phyloP scores from a whole-genome alignment of 2,113 vertebrate species.

The Percina caprodes region DNA sequence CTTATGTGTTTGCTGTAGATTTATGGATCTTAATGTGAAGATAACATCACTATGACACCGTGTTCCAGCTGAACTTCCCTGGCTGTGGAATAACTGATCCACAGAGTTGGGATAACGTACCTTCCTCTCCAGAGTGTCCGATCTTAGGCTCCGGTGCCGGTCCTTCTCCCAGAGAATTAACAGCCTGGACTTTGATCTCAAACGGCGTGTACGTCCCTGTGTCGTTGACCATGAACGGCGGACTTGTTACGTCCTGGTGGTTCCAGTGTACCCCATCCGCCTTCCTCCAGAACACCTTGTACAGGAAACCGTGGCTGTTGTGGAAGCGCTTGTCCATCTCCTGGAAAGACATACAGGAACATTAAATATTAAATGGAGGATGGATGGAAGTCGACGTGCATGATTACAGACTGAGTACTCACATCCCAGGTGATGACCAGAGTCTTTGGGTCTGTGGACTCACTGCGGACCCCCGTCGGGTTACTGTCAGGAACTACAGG shows the following conservation, averaged over 20 bases:
- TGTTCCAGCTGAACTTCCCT: too few relatives aligned
- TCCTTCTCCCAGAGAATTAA: conserved; percentile 84
- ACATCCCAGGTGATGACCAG: conserved; percentile 90
- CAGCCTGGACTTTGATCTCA: conserved; percentile 89
- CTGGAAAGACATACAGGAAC: conserved; percentile 63
- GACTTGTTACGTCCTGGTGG: conserved; percentile 48
- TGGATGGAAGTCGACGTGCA: too few relatives aligned
- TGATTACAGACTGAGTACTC: conserved; percentile 28
- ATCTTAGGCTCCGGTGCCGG: conserved; percentile 70
- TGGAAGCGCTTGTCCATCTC: conserved; percentile 82
- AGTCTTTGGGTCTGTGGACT: conserved; percentile 83
- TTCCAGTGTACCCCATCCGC: conserved; percentile 72
- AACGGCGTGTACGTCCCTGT: conserved; percentile 86
- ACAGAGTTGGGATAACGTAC: conserved; percentile 73
- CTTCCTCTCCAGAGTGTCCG: conserved; percentile 89
- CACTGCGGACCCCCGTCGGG: conserved; percentile 84
- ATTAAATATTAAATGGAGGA: not conserved
- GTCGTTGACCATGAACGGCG: conserved; percentile 81
- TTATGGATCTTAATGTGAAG: too few relatives aligned
- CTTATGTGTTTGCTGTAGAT: too few relatives aligned
- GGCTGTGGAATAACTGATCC: too few relatives aligned
- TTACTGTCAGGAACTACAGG: conserved; percentile 83
- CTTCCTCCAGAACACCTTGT: conserved; percentile 87
- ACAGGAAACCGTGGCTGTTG: conserved; percentile 84
- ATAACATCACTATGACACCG: too few relatives aligned